Evolutionary conservation across 2,797 vertebrate species (phyloP), one percentile per base, ranked within the genome.

Genomic region (Carduelis carduelis): DNA sequence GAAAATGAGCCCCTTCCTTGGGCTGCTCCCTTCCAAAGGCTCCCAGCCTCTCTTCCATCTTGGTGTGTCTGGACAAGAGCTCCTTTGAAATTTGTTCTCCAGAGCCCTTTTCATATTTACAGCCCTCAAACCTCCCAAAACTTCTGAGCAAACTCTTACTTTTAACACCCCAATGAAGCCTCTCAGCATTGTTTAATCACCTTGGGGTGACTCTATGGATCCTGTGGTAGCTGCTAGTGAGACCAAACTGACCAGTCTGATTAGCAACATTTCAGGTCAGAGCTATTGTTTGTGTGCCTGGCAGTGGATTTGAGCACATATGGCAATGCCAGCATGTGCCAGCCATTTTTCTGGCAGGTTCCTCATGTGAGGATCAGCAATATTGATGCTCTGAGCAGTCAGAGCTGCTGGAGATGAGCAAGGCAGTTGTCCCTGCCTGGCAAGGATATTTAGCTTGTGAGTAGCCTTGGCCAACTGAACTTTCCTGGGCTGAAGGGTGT

Each of bases 221-320:
- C 60, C 14, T 0, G 0, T 12, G 19, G 47, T 5, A 41, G 57
- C 26, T 39, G 26, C 57, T 39, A 2, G 14, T 1, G 21, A 61
- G 13, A 47, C n/a, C 35, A n/a, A 41, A 14, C 16, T 35, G 66
- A 32, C 41, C 9, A 6, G 27, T 70, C 55, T 11, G 14, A 16
- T 57, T 15, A 53, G 34, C 44, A 49, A 2, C 6, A 0, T 7
- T 66, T 43, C 32, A 12, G 2, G 4, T 26, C 64, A 43, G 6
- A 74, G 35, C 32, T 22, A 0, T 28, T 18, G 22, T 43, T n/a
- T 12, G 20, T 1, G 3, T 24, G 17, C 43, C 93, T 72, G 60
- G 35, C 11, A 14, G 46, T 9, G 8, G n/a, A 16, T 44, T 3
- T 41, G 83, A 70, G 69, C 4, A 2, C 14, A 16, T 15, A 13